Evolutionary conservation across 2,888 invertebrate species (phyloP).

Genomic region (Drosophila antonietae): DNA sequence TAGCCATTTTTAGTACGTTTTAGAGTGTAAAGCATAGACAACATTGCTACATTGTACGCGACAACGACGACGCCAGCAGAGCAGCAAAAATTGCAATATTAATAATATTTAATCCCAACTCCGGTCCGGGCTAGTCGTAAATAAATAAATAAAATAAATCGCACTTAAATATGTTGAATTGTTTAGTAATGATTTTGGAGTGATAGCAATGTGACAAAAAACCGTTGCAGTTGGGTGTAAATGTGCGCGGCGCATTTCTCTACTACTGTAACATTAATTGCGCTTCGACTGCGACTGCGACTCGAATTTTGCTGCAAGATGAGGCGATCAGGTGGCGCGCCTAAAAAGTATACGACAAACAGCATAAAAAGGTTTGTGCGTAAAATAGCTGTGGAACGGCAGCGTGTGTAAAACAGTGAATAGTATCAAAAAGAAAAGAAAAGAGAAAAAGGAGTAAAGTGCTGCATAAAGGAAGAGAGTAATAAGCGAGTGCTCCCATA

Average conservation of each 20-base stretch:
- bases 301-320: constrained; percentile 60
- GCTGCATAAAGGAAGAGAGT: constrained; percentile 32
- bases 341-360: constrained; percentile 53
- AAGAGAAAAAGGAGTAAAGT: constrained; percentile 32
- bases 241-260: constrained; percentile 70
- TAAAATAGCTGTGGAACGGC: constrained; percentile 44
- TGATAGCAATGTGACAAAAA: constrained; percentile 33
- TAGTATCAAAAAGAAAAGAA: constrained; percentile 18
- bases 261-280: constrained; percentile 67
- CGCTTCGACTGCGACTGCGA: constrained; percentile 54
- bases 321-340: constrained; percentile 65
- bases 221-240: constrained; percentile 36
- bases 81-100: constrained; percentile 59
- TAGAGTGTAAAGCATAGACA: constrained; percentile 9
- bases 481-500: constrained; percentile 39
- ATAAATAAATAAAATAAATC: constrained; percentile 11
- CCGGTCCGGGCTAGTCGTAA: constrained; percentile 27
- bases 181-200: not conserved
- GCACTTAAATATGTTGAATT: constrained; percentile 3
- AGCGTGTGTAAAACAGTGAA: constrained; percentile 45
- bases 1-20: constrained; percentile 40
- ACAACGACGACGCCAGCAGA: constrained; percentile 54
- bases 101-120: constrained; percentile 41
- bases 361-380: constrained; percentile 33
- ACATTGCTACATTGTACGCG: constrained; percentile 49